Conservation (phyloP, 1,140 invertebrate genomes). For the Drosophila parvula region DNA sequence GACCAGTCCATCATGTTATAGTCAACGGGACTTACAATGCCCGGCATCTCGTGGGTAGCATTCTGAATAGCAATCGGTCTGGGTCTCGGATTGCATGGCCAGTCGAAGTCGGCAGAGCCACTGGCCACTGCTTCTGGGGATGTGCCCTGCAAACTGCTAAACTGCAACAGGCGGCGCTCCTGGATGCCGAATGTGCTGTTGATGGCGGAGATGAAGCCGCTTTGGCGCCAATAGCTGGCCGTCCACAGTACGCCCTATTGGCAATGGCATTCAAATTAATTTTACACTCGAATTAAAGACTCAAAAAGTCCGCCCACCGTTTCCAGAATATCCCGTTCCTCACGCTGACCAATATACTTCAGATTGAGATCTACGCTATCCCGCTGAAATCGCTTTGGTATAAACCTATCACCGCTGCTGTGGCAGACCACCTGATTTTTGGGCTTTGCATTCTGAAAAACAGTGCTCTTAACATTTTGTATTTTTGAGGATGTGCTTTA, state of each 20-base stretch:
- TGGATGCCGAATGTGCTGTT: slow-evolving; percentile 55
- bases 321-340: slow-evolving; percentile 67
- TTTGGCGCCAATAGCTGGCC: slow-evolving; percentile 69
- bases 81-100: slow-evolving; percentile 65
- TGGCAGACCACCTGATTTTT: slow-evolving; percentile 5
- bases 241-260: slow-evolving; percentile 23
- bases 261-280: neutral
- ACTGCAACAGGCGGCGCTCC: slow-evolving; percentile 59
- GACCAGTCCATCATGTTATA: slow-evolving; percentile 80
- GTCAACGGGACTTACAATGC: slow-evolving; percentile 45
- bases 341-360: slow-evolving; percentile 50
- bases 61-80: slow-evolving; percentile 62
- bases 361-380: slow-evolving; percentile 56
- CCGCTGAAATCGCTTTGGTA: slow-evolving; percentile 65
- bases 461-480: neutral
- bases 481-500: neutral
- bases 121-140: neutral
- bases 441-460: slow-evolving; percentile 22
- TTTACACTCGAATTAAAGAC: neutral
- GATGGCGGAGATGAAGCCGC: slow-evolving; percentile 45
- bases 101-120: slow-evolving; percentile 47
- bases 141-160: slow-evolving; percentile 36
- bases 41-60: slow-evolving; percentile 75
- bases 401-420: slow-evolving; percentile 69
- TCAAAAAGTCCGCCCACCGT: slow-evolving; percentile 25